Conservation (phyloP, 2,888 invertebrate species). For the Trypoxylon attenuatum region DNA sequence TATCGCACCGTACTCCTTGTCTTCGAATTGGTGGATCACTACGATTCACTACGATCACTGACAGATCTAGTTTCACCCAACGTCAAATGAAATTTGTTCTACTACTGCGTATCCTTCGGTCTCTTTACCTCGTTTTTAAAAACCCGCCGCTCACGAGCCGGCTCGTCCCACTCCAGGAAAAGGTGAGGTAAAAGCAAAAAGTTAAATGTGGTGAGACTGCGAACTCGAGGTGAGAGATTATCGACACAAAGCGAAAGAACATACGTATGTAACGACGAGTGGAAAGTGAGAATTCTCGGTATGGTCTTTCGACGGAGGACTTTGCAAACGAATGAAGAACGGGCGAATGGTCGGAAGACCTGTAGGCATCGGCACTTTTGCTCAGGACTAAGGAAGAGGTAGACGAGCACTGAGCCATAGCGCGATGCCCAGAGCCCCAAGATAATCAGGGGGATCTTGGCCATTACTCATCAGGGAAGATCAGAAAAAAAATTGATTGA, state of each 20-base stretch:
- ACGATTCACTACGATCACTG: too few relatives aligned
- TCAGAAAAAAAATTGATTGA: not conserved
- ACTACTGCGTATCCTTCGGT: too few relatives aligned
- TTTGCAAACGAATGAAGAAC: conserved; percentile 64
- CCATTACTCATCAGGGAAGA: not conserved
- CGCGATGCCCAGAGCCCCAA: conserved; percentile 22
- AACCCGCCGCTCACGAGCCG: too few relatives aligned
- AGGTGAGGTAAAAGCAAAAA: not conserved
- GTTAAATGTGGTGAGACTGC: not conserved
- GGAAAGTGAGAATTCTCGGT: conserved; percentile 26
- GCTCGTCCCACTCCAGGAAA: too few relatives aligned
- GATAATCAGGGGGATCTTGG: conserved; percentile 4
- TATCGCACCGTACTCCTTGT: too few relatives aligned
- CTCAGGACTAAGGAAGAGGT: conserved; percentile 52
- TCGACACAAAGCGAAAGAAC: conserved; percentile 2
- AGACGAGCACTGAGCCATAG: conserved; percentile 29
- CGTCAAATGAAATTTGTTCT: too few relatives aligned
- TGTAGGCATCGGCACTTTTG: conserved; percentile 41
- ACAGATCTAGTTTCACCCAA: too few relatives aligned
- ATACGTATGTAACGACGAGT: conserved; percentile 23
- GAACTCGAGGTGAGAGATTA: not conserved
- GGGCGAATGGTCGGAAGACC: conserved; percentile 61
- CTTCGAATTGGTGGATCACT: too few relatives aligned
- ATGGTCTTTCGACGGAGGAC: conserved; percentile 47
- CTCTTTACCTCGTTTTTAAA: too few relatives aligned